phyloP scores from a whole-genome alignment of 2,113 vertebrate genomes.

The Cephalophus harveyi region DNA sequence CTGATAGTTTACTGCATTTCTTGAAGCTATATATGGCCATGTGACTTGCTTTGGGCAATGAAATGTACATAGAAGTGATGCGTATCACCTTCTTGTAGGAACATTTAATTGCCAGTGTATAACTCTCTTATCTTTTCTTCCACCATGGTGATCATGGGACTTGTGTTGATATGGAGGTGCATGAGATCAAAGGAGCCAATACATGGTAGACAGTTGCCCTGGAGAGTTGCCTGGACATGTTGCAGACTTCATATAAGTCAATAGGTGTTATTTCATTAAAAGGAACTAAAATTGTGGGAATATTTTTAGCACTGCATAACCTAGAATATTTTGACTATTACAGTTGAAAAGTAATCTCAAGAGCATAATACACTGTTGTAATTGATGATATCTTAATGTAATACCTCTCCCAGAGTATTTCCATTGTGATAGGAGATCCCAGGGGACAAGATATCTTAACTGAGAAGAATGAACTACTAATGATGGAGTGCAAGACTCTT shows the following conservation, averaged over 20 bases:
- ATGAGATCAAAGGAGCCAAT: background rate
- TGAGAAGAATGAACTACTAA: conserved; percentile 10
- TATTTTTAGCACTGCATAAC: background rate
- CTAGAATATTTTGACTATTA: conserved; percentile 38
- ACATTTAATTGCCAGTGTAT: background rate
- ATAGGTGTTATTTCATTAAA: background rate
- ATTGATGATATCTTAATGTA: conserved; percentile 39
- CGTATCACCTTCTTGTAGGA: background rate
- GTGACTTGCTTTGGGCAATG: background rate
- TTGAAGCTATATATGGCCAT: background rate
- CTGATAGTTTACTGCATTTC: background rate
- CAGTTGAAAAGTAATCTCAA: conserved; percentile 22
- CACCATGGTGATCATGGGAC: background rate
- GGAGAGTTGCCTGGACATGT: background rate
- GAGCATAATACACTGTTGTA: background rate
- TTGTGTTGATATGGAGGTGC: background rate
- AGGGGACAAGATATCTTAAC: background rate
- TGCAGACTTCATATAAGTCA: background rate
- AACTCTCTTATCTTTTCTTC: background rate
- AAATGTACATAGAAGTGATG: background rate
- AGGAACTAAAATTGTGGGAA: background rate
- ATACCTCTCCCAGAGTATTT: conserved; percentile 1
- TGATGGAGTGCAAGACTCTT: background rate
- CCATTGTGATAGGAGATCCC: background rate
- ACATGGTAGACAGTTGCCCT: background rate